Evolutionary conservation across 2,113 vertebrate species (phyloP), one percentile per base, ranked within the genome.

Genomic region (Etheostoma cragini): DNA sequence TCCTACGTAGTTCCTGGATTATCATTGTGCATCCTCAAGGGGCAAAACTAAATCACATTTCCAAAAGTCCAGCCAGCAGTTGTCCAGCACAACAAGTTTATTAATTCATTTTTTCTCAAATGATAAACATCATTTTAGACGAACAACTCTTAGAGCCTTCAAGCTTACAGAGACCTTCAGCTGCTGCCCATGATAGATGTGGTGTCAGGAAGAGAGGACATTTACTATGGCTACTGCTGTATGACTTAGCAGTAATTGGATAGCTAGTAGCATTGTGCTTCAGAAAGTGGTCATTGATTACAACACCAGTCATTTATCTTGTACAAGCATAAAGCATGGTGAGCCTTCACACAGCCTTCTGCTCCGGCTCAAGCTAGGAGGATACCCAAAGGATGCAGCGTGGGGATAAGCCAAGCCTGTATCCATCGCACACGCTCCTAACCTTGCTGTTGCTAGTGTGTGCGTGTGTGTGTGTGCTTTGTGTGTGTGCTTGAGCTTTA

Each of bases 231-330:
- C 77, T 21, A 6, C 83, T n/a, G 85, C 83, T 84, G 74, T 86
- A 66, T 77, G 81, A 87, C 82, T 82, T 82, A 65, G 84, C 84
- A 85, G 87, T 85, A 83, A 89, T 82, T 86, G 86, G 72, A 81
- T 54, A 30, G 77, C 88, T 71, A 74, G 86, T 80, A 81, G 79
- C 72, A 60, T 77, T 77, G 85, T 63, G 76, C 84, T 81, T 82
- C 53, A 65, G 38, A 42, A 42, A 77, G 82, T 78, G 82, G 85
- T 46, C 76, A 79, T 75, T 85, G 87, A 89, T 89, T 83, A 72
- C 74, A 62, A 57, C n/a, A 56, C 6, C 63, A 30, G 62, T 68
- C 74, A 16, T 89, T 78, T 83, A 69, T 86, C 85, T 81, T 72
- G 73, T 49, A 54, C 58, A 0, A 61, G 73, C 73, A 38, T 7